phyloP scores from a whole-genome alignment of 2,888 invertebrate genomes.

The Cyaniris semiargus region DNA sequence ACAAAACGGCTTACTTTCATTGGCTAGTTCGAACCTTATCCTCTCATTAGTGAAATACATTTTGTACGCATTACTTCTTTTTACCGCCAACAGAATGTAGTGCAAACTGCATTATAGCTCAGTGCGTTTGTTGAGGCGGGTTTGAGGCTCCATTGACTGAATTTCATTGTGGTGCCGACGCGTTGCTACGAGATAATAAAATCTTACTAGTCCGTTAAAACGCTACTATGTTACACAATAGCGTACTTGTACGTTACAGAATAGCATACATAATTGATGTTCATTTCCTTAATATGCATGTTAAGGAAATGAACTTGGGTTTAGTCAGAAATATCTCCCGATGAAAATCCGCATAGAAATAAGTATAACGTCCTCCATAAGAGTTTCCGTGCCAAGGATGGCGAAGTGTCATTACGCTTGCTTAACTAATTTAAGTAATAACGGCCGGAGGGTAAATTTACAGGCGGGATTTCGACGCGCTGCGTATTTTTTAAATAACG shows the following conservation, averaged over 20 bases:
- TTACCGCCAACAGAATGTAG: neutral
- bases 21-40: neutral
- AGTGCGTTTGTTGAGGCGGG: neutral
- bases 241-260: neutral
- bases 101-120: neutral
- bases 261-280: neutral
- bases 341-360: conserved; percentile 6
- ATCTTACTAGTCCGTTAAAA: neutral
- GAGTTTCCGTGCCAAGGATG: conserved; percentile 17
- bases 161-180: no score
- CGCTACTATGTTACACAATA: neutral
- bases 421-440: conserved; percentile 22
- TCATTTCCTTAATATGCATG: neutral
- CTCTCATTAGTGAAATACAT: neutral
- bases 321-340: neutral
- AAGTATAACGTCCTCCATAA: neutral
- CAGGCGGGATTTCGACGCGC: neutral
- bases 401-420: conserved; percentile 16
- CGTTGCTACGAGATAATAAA: neutral
- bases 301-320: neutral
- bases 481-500: neutral
- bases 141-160: neutral
- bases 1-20: neutral
- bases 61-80: neutral
- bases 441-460: conserved; percentile 4